These are phyloP conservation scores for Physella acuta DNA, from an alignment of 1,140 invertebrate species.

Conservation along the genomic window DNA sequence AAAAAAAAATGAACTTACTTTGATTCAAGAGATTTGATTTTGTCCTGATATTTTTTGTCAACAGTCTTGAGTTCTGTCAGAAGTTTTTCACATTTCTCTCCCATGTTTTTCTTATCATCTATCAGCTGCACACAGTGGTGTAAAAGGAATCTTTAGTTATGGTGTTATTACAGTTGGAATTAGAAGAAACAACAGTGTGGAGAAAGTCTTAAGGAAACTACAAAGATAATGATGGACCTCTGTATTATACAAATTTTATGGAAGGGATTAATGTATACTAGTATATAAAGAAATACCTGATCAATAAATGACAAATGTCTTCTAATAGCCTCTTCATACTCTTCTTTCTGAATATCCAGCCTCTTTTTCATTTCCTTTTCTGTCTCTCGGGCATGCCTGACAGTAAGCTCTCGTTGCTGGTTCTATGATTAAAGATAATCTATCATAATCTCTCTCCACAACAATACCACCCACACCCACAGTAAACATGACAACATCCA, in stretches of 20 bases:
- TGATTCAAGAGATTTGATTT: slow-evolving; percentile 52
- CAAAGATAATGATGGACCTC: no score
- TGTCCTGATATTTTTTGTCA: slow-evolving; percentile 58
- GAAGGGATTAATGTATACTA: no score
- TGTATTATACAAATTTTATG: no score
- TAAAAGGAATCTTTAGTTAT: no score
- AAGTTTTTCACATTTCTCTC: slow-evolving; percentile 59
- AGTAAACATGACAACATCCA: no score
- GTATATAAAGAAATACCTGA: slow-evolving; percentile 52
- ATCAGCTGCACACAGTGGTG: slow-evolving; percentile 58
- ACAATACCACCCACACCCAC: no score
- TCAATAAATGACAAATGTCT: slow-evolving; percentile 61
- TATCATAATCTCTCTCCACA: no score
- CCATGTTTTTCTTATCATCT: slow-evolving; percentile 59
- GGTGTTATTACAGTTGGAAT: no score
- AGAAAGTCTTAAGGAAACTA: no score
- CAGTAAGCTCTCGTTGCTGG: slow-evolving; percentile 59
- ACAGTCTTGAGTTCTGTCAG: slow-evolving; percentile 58
- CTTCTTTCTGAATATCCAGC: slow-evolving; percentile 57
- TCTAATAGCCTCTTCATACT: slow-evolving; percentile 60
- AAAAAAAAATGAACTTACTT: slow-evolving; percentile 41
- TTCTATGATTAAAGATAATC: slow-evolving; percentile 42
- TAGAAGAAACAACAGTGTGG: no score
- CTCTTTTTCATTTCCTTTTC: slow-evolving; percentile 59
- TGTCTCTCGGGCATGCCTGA: slow-evolving; percentile 58